Evolutionary conservation across 2,888 invertebrate genomes (phyloP).

Genomic region (Cremastinae sp.): DNA sequence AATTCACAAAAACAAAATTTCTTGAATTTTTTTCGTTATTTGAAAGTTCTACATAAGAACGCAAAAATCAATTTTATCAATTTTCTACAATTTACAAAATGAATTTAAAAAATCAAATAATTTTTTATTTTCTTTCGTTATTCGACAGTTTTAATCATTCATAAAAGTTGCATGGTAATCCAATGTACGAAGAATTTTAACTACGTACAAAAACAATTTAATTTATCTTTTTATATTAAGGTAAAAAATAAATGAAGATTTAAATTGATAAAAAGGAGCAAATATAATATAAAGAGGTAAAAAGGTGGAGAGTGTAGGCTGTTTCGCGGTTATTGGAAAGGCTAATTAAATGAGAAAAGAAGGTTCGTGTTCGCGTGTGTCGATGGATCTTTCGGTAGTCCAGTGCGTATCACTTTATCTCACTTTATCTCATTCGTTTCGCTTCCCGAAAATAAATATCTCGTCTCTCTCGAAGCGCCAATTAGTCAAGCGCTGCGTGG

Average conservation of each 20-base stretch:
- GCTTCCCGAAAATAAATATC: too few relatives aligned
- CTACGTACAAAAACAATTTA: too few relatives aligned
- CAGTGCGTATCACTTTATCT: background rate
- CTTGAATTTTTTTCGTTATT: too few relatives aligned
- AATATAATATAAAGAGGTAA: background rate
- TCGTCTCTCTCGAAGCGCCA: constrained; percentile 54
- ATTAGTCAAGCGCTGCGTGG: constrained; percentile 49
- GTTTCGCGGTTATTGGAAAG: constrained; percentile 50
- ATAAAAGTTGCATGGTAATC: too few relatives aligned
- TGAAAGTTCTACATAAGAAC: too few relatives aligned
- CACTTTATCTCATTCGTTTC: constrained; percentile 14
- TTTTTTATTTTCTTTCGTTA: too few relatives aligned
- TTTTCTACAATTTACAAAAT: too few relatives aligned
- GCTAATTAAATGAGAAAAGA: constrained; percentile 55
- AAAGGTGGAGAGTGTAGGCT: constrained; percentile 19
- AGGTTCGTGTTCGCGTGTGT: constrained; percentile 45
- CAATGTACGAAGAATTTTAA: too few relatives aligned
- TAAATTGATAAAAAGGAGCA: constrained; percentile 18
- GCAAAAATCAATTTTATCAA: too few relatives aligned
- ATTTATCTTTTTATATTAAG: background rate
- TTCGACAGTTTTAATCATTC: too few relatives aligned
- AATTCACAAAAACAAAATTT: too few relatives aligned
- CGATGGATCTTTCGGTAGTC: constrained; percentile 40
- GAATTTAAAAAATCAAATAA: too few relatives aligned
- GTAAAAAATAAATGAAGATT: background rate